phyloP scores from a whole-genome alignment of 2,113 vertebrate species.

The Merops nubicus region DNA sequence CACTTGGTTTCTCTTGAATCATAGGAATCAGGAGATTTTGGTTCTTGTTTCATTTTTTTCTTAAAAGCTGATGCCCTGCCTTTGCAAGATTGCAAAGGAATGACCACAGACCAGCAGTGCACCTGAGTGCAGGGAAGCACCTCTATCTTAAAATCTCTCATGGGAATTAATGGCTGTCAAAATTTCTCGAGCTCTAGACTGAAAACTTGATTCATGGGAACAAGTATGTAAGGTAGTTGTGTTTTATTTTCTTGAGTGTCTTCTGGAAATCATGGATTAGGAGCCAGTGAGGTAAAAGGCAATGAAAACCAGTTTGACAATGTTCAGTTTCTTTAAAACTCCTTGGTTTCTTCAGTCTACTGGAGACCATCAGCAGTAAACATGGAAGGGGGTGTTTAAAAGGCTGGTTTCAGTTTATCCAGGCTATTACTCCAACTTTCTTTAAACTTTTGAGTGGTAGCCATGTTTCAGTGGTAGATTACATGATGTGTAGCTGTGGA shows the following conservation, averaged over 20 bases:
- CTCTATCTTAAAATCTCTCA: not conserved
- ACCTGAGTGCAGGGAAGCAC: not conserved
- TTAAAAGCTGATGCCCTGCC: accelerated
- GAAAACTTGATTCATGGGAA: not conserved
- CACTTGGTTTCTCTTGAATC: not conserved
- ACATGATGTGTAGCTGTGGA: not conserved
- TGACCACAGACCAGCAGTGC: not conserved
- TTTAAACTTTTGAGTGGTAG: not conserved
- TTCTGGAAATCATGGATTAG: not conserved
- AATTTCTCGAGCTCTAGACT: not conserved
- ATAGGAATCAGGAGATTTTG: accelerated
- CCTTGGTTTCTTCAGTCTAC: not conserved
- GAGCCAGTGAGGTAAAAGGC: not conserved
- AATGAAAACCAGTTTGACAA: not conserved
- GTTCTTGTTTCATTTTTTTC: not conserved
- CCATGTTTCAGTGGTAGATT: not conserved
- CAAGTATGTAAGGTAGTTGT: not conserved
- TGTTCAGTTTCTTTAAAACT: not conserved
- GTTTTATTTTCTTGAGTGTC: not conserved
- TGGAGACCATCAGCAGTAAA: not conserved
- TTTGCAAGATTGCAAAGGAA: not conserved
- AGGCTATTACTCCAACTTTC: not conserved
- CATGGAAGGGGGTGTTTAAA: not conserved
- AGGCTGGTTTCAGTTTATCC: not conserved
- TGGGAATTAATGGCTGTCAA: not conserved